A percentile compares a stretch with the other conserved stretches of the same genome.
Conservation (phyloP, 2,113 vertebrate species). For the Nesogale talazaci region DNA sequence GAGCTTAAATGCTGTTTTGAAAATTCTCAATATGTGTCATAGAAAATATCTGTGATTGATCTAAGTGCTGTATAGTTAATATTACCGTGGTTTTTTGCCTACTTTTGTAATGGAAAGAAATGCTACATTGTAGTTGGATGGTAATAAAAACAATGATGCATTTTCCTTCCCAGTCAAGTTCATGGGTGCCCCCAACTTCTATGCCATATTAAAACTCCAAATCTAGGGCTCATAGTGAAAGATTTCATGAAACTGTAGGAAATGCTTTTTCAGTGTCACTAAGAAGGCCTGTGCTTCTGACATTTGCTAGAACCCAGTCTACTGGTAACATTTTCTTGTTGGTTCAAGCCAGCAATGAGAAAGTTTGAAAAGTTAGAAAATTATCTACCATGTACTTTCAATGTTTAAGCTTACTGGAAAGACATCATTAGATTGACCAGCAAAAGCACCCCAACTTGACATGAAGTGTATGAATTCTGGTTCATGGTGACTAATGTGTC, state of each 20-base stretch:
- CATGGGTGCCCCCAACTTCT: neutral
- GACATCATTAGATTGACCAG: neutral
- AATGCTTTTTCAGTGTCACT: neutral
- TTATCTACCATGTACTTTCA: neutral
- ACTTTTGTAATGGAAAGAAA: neutral
- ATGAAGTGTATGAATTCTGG: neutral
- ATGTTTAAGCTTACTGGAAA: neutral
- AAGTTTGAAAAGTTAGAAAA: neutral
- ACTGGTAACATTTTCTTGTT: neutral
- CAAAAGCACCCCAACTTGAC: neutral
- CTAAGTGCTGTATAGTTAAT: neutral
- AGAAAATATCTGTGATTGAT: neutral
- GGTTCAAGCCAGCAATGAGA: neutral
- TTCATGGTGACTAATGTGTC: neutral
- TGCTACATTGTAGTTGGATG: constrained; percentile 24
- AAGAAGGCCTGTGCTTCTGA: neutral
- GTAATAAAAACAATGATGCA: neutral
- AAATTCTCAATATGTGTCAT: neutral
- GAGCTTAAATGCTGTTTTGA: constrained; percentile 19
- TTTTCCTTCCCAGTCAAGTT: neutral
- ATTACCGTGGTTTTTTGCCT: neutral
- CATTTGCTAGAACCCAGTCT: neutral
- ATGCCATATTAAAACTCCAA: neutral
- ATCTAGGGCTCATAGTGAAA: neutral
- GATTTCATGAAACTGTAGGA: no score